phyloP scores from a whole-genome alignment of 2,797 vertebrate genomes.

The Chiloscyllium punctatum region DNA sequence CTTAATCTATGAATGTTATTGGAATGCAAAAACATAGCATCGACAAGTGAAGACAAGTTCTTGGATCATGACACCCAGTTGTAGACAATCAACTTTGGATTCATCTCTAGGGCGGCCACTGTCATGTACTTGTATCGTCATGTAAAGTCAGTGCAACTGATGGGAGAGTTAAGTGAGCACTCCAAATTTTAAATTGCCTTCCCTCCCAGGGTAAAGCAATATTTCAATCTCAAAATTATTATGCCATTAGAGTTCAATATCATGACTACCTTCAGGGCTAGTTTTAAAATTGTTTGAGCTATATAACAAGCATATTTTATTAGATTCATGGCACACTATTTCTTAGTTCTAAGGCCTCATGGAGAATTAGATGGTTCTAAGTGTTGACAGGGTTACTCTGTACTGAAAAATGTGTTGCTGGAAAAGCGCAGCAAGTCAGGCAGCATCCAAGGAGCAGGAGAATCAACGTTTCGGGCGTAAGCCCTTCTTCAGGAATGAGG shows the following conservation, averaged over 20 bases:
- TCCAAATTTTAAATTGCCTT: background rate
- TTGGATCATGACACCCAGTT: background rate
- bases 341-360: background rate
- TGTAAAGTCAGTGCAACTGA: background rate
- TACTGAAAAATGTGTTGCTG: too few species aligned
- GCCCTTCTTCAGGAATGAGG: too few species aligned
- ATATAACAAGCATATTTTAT: background rate
- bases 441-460: too few species aligned
- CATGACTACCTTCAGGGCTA: background rate
- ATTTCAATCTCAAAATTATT: background rate
- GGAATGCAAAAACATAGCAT: background rate
- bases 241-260: background rate
- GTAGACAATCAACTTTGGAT: background rate
- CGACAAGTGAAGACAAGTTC: background rate
- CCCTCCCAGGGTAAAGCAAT: background rate
- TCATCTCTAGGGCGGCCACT: background rate
- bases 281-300: background rate
- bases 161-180: background rate
- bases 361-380: background rate
- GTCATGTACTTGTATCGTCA: background rate
- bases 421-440: too few species aligned
- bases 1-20: background rate
- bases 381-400: background rate
- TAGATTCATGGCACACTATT: background rate
- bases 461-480: too few species aligned